These are phyloP conservation scores for Diadromus collaris DNA, from an alignment of 2,888 invertebrate species.

Conservation along the genomic window DNA sequence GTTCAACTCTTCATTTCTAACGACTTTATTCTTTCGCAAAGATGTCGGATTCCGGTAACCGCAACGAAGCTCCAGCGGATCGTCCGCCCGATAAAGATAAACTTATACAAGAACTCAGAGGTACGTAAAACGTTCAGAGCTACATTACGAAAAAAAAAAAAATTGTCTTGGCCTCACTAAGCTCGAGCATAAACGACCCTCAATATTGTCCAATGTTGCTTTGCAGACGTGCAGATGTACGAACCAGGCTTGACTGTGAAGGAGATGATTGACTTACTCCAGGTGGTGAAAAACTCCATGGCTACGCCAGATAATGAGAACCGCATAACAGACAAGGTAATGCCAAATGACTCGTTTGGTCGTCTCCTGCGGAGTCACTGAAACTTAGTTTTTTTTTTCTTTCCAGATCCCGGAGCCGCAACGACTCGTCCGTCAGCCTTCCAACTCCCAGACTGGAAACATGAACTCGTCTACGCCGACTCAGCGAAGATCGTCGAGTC, in stretches of 20 bases:
- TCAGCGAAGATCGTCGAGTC: conserved; percentile 27
- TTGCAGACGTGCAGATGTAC: conserved; percentile 66
- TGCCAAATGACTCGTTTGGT: background rate
- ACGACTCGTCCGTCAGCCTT: background rate
- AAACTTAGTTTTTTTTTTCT: background rate
- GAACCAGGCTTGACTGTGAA: conserved; percentile 62
- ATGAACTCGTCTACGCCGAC: background rate
- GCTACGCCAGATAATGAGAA: conserved; percentile 43
- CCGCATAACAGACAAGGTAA: background rate
- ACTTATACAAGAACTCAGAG: too few species aligned
- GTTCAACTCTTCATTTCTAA: too few species aligned
- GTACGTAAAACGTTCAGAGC: too few species aligned
- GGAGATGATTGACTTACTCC: conserved; percentile 66
- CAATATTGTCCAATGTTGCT: background rate
- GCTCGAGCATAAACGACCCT: too few species aligned
- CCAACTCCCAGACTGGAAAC: conserved; percentile 5
- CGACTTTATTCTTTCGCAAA: too few species aligned
- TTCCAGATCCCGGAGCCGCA: conserved; percentile 28
- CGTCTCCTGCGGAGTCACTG: background rate
- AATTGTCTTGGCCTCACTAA: too few species aligned
- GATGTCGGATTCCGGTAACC: too few species aligned
- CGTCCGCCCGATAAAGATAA: too few species aligned
- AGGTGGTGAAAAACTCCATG: conserved; percentile 64
- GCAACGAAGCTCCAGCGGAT: too few species aligned
- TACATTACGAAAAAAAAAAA: background rate